Evolutionary conservation across 2,888 invertebrate species (phyloP).

Genomic region (Drosophila birchii): DNA sequence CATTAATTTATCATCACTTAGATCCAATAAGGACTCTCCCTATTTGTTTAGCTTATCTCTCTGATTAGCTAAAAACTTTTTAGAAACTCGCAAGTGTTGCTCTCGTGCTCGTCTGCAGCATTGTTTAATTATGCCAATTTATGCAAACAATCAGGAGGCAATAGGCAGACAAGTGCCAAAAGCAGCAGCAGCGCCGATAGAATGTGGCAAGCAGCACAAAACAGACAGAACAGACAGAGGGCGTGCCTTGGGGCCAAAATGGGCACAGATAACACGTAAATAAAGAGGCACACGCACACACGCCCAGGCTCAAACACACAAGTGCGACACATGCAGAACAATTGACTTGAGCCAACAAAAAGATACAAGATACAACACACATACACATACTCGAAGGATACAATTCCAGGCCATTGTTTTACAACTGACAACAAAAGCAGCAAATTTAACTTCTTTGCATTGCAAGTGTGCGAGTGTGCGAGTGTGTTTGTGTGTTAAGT

Average conservation of each 20-base stretch:
- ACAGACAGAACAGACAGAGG: slow-evolving; percentile 28
- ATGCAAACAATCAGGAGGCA: slow-evolving; percentile 77
- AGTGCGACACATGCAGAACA: slow-evolving; percentile 64
- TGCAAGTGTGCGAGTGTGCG: slow-evolving; percentile 5
- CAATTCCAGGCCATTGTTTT: slow-evolving; percentile 72
- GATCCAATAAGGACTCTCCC: neutral
- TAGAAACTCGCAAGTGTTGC: neutral
- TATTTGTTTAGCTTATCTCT: neutral
- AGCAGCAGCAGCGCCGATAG: slow-evolving; percentile 22
- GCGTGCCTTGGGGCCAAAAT: slow-evolving; percentile 61
- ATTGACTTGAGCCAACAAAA: slow-evolving; percentile 73
- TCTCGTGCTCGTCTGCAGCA: slow-evolving; percentile 42
- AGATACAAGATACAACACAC: slow-evolving; percentile 69
- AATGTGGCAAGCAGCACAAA: slow-evolving; percentile 24
- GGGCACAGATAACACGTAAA: slow-evolving; percentile 41
- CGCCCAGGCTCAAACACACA: slow-evolving; percentile 1
- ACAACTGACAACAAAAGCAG: slow-evolving; percentile 74
- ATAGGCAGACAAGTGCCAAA: slow-evolving; percentile 76
- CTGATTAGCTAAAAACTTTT: slow-evolving; percentile 6
- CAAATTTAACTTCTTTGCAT: slow-evolving; percentile 69
- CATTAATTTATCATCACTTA: no score
- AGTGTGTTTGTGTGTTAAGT: slow-evolving; percentile 62
- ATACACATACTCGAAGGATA: slow-evolving; percentile 31
- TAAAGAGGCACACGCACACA: slow-evolving; percentile 21
- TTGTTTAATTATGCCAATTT: slow-evolving; percentile 78